Evolutionary conservation across 2,888 invertebrate species (phyloP).

Genomic region (Balanococcus diminutus): DNA sequence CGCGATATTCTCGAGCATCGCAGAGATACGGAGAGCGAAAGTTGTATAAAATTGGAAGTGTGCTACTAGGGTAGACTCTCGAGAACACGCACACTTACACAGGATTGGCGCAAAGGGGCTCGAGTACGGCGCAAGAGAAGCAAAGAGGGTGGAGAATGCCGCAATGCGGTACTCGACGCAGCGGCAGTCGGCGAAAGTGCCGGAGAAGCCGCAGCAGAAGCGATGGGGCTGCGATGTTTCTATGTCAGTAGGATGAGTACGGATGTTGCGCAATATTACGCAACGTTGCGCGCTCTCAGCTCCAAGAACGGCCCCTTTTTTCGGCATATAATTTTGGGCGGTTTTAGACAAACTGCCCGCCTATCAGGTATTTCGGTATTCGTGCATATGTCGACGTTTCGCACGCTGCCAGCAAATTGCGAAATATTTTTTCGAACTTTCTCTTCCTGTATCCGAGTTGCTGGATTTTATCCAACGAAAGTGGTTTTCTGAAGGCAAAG

Average conservation of each 20-base stretch:
- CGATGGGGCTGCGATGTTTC: neutral
- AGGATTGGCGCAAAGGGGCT: neutral
- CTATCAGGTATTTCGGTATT: neutral
- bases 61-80: slow-evolving; percentile 43
- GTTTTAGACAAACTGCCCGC: slow-evolving; percentile 13
- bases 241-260: slow-evolving; percentile 52
- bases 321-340: slow-evolving; percentile 35
- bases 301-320: slow-evolving; percentile 42
- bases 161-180: slow-evolving; percentile 33
- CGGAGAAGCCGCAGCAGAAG: neutral
- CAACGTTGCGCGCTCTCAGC: slow-evolving; percentile 42
- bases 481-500: neutral
- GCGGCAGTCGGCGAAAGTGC: too few relatives aligned
- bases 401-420: neutral
- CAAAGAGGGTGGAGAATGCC: neutral
- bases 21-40: neutral
- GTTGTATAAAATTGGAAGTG: slow-evolving; percentile 24
- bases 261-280: slow-evolving; percentile 49
- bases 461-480: neutral
- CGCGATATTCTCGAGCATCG: neutral
- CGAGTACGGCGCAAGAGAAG: neutral
- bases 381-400: neutral
- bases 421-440: neutral
- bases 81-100: neutral
- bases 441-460: neutral